phyloP scores from a whole-genome alignment of 2,888 invertebrate species.

The Amphipyra tragopoginis region DNA sequence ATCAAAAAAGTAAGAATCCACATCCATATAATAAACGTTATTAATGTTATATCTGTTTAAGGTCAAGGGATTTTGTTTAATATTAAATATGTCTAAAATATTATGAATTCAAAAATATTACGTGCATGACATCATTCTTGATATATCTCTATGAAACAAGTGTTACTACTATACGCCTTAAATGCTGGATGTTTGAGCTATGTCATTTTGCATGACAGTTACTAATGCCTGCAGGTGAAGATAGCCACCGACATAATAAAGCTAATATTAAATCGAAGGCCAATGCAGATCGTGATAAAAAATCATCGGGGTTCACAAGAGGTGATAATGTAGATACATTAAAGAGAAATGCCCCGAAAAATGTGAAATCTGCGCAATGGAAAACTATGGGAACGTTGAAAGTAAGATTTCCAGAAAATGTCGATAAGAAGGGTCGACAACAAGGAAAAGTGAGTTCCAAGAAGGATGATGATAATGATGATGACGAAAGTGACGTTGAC shows the following conservation, averaged over 20 bases:
- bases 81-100: slow-evolving; percentile 58
- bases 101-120: slow-evolving; percentile 76
- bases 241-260: slow-evolving; percentile 87
- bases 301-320: slow-evolving; percentile 75
- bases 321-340: slow-evolving; percentile 64
- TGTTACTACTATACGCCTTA: slow-evolving; percentile 82
- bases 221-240: slow-evolving; percentile 91
- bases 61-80: slow-evolving; percentile 54
- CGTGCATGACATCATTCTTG: slow-evolving; percentile 89
- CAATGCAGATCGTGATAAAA: slow-evolving; percentile 87
- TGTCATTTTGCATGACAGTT: slow-evolving; percentile 91
- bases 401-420: slow-evolving; percentile 68
- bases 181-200: slow-evolving; percentile 89
- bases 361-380: slow-evolving; percentile 66
- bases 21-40: slow-evolving; percentile 86
- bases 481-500: slow-evolving; percentile 67
- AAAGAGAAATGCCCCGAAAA: slow-evolving; percentile 62
- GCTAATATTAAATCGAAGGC: slow-evolving; percentile 85
- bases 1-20: slow-evolving; percentile 98
- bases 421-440: slow-evolving; percentile 49
- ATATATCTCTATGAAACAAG: slow-evolving; percentile 67
- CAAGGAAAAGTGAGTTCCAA: slow-evolving; percentile 54
- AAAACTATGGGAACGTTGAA: slow-evolving; percentile 80
- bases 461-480: slow-evolving; percentile 34
- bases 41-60: slow-evolving; percentile 62